These are phyloP conservation scores for Etheostoma perlongum DNA, from an alignment of 2,797 vertebrate genomes.

Conservation along the genomic window DNA sequence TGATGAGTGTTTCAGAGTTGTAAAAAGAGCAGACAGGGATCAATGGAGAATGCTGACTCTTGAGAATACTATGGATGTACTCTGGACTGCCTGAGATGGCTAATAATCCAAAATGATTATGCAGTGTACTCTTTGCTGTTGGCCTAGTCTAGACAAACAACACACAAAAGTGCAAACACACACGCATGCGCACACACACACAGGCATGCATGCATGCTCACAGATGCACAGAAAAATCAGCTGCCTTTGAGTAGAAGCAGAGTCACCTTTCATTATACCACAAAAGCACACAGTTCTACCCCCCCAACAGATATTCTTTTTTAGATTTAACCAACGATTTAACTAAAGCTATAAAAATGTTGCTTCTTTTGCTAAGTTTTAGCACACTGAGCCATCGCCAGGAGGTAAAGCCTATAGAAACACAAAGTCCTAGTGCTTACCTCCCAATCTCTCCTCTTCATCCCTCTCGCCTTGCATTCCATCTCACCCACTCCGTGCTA, in stretches of 20 bases:
- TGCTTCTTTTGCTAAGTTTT: slow-evolving; percentile 54
- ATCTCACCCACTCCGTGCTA: slow-evolving; percentile 35
- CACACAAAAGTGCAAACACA: not conserved
- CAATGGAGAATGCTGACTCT: slow-evolving; percentile 79
- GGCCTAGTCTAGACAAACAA: slow-evolving; percentile 69
- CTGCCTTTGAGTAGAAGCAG: slow-evolving; percentile 8
- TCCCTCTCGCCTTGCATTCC: slow-evolving; percentile 46
- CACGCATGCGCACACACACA: not conserved
- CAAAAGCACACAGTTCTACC: slow-evolving; percentile 27
- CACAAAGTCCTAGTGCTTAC: slow-evolving; percentile 68
- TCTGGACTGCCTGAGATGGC: slow-evolving; percentile 68
- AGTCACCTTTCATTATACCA: slow-evolving; percentile 35
- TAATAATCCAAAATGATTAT: slow-evolving; percentile 78
- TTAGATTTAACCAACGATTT: slow-evolving; percentile 59
- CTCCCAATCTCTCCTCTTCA: slow-evolving; percentile 58
- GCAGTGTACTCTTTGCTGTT: slow-evolving; percentile 60
- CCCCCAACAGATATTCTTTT: slow-evolving; percentile 3
- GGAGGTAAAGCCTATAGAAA: slow-evolving; percentile 75
- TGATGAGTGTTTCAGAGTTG: slow-evolving; percentile 69
- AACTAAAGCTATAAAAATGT: slow-evolving; percentile 70
- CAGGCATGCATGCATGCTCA: not conserved
- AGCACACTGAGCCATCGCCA: slow-evolving; percentile 54
- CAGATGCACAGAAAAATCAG: slow-evolving; percentile 8
- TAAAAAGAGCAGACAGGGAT: slow-evolving; percentile 73
- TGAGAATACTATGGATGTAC: slow-evolving; percentile 69